A percentile compares a stretch with the other conserved stretches of the same genome.
These are phyloP conservation scores for Meandrina meandrites DNA, from an alignment of 92 coral and sea anemone genomes.

Conservation along the genomic window DNA sequence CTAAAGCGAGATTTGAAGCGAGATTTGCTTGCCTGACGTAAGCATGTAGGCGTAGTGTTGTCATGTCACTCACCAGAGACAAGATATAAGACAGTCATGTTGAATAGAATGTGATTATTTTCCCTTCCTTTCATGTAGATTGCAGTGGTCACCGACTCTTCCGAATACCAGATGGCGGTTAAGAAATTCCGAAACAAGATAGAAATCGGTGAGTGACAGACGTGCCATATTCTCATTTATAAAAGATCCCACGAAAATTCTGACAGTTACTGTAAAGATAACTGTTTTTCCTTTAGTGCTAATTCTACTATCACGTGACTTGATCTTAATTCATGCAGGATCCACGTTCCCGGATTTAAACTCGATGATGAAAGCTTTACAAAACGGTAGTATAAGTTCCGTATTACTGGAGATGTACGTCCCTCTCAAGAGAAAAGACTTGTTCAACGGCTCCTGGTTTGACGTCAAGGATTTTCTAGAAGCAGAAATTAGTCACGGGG, in stretches of 20 bases:
- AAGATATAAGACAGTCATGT: not conserved
- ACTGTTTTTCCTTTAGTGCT: no score
- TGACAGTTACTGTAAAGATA: not conserved
- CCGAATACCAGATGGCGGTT: slow-evolving; percentile 40
- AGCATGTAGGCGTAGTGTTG: no score
- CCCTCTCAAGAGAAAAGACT: slow-evolving; percentile 42
- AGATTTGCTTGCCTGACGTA: no score
- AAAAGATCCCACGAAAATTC: not conserved
- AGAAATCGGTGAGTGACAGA: slow-evolving; percentile 12
- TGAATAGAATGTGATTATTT: not conserved
- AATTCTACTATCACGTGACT: not conserved
- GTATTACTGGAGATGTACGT: slow-evolving; percentile 61
- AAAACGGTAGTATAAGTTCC: slow-evolving; percentile 13
- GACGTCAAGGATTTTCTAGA: slow-evolving; percentile 41
- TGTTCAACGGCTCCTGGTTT: slow-evolving; percentile 66
- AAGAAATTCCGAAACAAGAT: slow-evolving; percentile 34
- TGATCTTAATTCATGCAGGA: slow-evolving; percentile 13
- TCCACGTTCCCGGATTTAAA: slow-evolving; percentile 23
- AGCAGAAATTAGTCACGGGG: slow-evolving; percentile 50
- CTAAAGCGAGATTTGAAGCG: no score
- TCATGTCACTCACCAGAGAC: no score
- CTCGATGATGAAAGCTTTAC: slow-evolving; percentile 46
- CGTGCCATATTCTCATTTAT: not conserved
- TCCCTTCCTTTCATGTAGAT: slow-evolving; percentile 23
- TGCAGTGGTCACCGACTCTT: slow-evolving; percentile 45